These are phyloP conservation scores for Nomada fucata DNA, from an alignment of 2,888 invertebrate species.

Conservation along the genomic window DNA sequence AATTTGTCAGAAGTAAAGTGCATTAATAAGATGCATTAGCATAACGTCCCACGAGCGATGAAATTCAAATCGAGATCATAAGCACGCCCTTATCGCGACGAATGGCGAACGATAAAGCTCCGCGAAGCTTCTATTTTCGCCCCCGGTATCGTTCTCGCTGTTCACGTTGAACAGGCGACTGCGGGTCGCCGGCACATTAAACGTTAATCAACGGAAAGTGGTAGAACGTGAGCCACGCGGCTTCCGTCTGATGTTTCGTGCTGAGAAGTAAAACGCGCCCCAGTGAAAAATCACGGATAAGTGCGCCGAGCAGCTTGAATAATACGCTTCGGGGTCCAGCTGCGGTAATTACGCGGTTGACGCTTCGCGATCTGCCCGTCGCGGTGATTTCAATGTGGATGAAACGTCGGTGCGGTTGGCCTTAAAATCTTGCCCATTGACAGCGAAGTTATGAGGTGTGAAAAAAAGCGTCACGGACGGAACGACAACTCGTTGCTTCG, in stretches of 20 bases:
- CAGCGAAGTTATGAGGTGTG: neutral
- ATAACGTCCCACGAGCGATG: conserved; percentile 50
- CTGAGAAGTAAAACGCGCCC: conserved; percentile 8
- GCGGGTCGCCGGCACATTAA: conserved; percentile 6
- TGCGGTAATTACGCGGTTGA: too few relatives aligned
- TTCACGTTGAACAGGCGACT: neutral
- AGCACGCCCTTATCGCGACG: conserved; percentile 17
- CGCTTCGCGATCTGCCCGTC: too few relatives aligned
- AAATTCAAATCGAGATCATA: conserved; percentile 41
- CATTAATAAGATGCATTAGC: conserved; percentile 49
- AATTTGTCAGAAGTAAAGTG: neutral
- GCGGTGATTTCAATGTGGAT: too few relatives aligned
- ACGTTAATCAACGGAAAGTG: conserved; percentile 15
- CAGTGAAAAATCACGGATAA: conserved; percentile 5
- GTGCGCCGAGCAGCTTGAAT: too few relatives aligned
- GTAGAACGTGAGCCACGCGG: neutral
- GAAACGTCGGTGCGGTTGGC: too few relatives aligned
- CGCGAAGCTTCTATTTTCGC: neutral
- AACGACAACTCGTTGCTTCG: neutral
- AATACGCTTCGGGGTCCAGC: too few relatives aligned
- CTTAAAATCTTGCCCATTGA: too few relatives aligned
- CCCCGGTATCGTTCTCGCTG: neutral
- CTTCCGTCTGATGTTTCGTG: neutral
- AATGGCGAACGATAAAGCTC: conserved; percentile 3
- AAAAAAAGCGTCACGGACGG: neutral